Percentiles rank a stretch among this genome's conserved stretches.
phyloP scores from a whole-genome alignment of 2,797 vertebrate species.

The Poliocrania exsul region DNA sequence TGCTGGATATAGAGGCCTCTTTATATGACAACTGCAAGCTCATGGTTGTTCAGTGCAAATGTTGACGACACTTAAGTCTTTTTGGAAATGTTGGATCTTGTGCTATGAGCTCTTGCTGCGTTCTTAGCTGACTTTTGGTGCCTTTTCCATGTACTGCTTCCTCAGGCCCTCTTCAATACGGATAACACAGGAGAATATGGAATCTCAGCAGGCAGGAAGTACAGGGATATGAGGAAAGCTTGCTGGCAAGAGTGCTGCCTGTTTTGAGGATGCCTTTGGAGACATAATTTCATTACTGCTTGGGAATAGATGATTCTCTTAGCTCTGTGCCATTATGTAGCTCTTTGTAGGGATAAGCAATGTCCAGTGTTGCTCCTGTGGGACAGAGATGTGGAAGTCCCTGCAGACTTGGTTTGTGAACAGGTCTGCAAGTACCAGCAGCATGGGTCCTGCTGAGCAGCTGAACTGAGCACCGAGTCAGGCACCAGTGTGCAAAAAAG shows the following conservation, averaged over 20 bases:
- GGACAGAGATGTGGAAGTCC: not conserved
- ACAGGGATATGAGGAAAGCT: not conserved
- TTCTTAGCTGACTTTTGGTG: not conserved
- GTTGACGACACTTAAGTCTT: not conserved
- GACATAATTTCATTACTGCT: not conserved
- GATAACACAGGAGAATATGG: not conserved
- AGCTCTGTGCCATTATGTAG: not conserved
- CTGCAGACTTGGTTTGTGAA: not conserved
- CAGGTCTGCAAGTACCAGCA: not conserved
- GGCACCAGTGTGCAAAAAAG: not conserved
- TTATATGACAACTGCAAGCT: not conserved
- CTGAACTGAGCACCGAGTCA: not conserved
- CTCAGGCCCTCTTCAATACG: not conserved
- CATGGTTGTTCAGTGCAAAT: not conserved
- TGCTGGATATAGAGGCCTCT: not conserved
- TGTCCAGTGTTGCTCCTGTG: not conserved
- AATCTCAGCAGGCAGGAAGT: not conserved
- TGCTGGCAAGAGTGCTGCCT: not conserved
- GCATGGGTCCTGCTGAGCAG: not conserved
- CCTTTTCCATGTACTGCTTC: not conserved
- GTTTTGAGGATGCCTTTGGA: not conserved
- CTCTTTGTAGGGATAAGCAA: not conserved
- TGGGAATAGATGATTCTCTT: not conserved
- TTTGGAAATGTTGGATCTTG: not conserved
- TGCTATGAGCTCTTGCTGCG: not conserved